Evolutionary conservation across 2,113 vertebrate genomes (phyloP), one percentile per base, ranked within the genome.

Genomic region (Platycercus adscitus): DNA sequence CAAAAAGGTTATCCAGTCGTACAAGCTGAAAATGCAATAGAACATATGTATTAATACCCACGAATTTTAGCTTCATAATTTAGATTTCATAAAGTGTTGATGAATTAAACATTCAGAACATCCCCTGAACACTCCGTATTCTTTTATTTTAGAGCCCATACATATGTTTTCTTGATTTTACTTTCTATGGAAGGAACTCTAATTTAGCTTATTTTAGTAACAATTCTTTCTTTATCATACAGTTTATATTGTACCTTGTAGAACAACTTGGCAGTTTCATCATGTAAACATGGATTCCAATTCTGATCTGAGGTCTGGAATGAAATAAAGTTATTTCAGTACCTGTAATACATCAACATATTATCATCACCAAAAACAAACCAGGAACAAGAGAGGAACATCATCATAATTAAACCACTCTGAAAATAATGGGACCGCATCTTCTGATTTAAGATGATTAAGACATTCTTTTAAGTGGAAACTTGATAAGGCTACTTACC

Each of bases 241-340:
- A 79, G 25, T 41, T 87, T 55, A 73, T 13, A 89, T 43, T 88
- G 81, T 98, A 99, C 99, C 99, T 99, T 99, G 83, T 99, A 98
- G 96, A 99, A 99, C 81, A 99, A 97, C 93, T 99, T 99, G 84
- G 98, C 97, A 88, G 98, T 98, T 97, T 99, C 99, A 98, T 99
- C 98, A 96, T 99, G 97, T 86, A 99, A 98, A 97, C 98, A 99
- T 23, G 99, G 99, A 71, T 98, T 98, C 99, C 99, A 99, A 95
- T 99, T 98, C 80, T 98, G 93, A 96, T 99, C 99, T 56, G 98
- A 98, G 24, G 99, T 99, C 99, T 99, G 95, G 92, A 97, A 96
- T 43, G 9, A 56, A 70, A 86, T 82, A 26, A 65, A 81, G 21
- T 82, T 68, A 92, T 33, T 72, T 20, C 35, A 52, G 1, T 33